These are phyloP conservation scores for Hypena proboscidalis DNA, from an alignment of 2,888 invertebrate genomes.

Conservation along the genomic window DNA sequence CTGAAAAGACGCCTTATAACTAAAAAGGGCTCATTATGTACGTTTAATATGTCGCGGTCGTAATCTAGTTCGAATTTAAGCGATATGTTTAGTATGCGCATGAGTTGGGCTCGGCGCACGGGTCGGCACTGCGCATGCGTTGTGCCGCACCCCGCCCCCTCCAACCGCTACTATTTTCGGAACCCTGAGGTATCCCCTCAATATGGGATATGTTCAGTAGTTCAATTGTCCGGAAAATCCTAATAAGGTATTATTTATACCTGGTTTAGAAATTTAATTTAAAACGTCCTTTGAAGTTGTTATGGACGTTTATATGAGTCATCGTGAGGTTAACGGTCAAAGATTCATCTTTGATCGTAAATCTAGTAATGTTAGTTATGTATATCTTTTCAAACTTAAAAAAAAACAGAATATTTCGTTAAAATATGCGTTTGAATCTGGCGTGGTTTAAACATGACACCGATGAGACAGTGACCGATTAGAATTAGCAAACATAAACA, in stretches of 20 bases:
- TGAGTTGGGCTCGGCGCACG: conserved; percentile 51
- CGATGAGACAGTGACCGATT: conserved; percentile 1
- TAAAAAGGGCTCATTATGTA: too few relatives aligned
- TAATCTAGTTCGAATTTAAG: conserved; percentile 5
- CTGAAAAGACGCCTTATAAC: too few relatives aligned
- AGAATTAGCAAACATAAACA: conserved; percentile 9
- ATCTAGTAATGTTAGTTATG: too few relatives aligned
- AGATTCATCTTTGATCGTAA: too few relatives aligned
- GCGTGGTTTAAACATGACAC: too few relatives aligned
- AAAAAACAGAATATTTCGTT: too few relatives aligned
- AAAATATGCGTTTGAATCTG: too few relatives aligned
- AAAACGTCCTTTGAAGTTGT: too few relatives aligned
- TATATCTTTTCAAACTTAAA: too few relatives aligned
- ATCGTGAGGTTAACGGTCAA: too few relatives aligned
- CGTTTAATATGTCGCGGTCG: neutral
- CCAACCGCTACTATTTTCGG: conserved; percentile 68
- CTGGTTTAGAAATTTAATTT: neutral
- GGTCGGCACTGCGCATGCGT: conserved; percentile 59
- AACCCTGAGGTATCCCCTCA: conserved; percentile 57
- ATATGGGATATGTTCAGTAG: conserved; percentile 32
- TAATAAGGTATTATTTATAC: neutral
- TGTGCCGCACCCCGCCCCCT: conserved; percentile 48
- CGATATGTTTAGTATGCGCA: conserved; percentile 35
- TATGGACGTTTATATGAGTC: too few relatives aligned
- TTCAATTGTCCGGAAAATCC: conserved; percentile 26